Evolutionary conservation across 2,888 invertebrate species (phyloP), one percentile per base, ranked within the genome.

Genomic region (Epinotia brunnichana): DNA sequence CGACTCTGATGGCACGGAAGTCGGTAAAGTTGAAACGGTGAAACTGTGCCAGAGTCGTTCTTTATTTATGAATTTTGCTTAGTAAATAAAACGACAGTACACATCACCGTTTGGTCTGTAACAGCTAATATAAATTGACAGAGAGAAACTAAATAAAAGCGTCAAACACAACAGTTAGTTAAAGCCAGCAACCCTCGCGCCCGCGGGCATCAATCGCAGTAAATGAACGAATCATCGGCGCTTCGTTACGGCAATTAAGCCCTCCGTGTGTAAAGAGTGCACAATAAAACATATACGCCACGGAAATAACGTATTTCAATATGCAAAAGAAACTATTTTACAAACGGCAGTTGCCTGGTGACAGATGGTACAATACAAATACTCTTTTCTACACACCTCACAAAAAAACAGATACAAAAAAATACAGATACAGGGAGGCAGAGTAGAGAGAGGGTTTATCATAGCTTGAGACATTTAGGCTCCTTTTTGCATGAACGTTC

Each of bases 161-260:
- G 41, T 56, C 39, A 66, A 66, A 66, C 66, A 54, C 51, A 61
- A 61, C 69, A 61, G 61, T 60, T 41, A 41, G 59, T 68, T 59
- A 48, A 68, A 69, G 17, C 62, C 48, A 56, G 64, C 63, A 62
- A 61, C 66, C 41, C 59, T 39, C 15, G 53, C 62, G 62, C 66
- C 66, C 67, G 54, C 67, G 68, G 66, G 67, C 19, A 17, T 68
- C 70, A 70, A 64, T 70, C 70, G 70, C 70, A 61, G 67, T 56
- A 62, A 72, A 62, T 62, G 67, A 62, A 51, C 61, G 56, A 61
- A 69, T 69, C 66, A 66, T 66, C 41, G 54, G 54, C 69, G 61
- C 69, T 69, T 69, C 69, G 69, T 69, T 61, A 61, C 61, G 53
- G 39, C 35, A 61, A 69, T 69, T 69, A 60, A 35, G 39, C 53